Evolutionary conservation across 2,888 invertebrate genomes (phyloP), one percentile per base, ranked within the genome.

Genomic region (Willowsia nigromaculata): DNA sequence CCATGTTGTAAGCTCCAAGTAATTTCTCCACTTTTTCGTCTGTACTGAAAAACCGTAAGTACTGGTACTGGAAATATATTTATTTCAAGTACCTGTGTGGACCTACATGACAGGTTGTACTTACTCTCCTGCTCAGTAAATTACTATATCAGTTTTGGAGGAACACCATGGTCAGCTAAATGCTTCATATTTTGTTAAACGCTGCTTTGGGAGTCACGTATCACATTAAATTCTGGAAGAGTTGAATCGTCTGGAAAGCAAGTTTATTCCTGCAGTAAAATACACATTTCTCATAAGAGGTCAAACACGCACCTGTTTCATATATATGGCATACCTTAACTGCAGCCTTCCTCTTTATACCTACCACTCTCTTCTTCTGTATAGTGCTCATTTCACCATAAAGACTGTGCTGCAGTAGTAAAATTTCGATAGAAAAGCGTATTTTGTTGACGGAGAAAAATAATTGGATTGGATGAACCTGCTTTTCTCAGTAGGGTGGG

Each of bases 181-280:
- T 86, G 27, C 62, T 30, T 43, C 65, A 53, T 81, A 71, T 81
- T 88, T 76, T 47, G 50, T 80, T 71, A 30, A 82, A 82, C 74
- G 87, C 56, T 74, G 56, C 33, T 71, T 76, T 27, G 68, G 47
- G 40, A 85, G 83, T 88, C 88, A 88, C 88, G 88, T 88, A 88
- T 30, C 68, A 27, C 78, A 76, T 88, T 84, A 83, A 88, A 43
- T 84, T 85, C 40, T 84, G 33, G 65, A 37, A 88, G 50, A 82
- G 74, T 47, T 59, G 59, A 53, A 62, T 83, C 59, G 22, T 76
- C 37, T 62, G 47, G 62, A 85, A 80, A 43, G 78, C 40, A 65
- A 84, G 78, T 84, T 84, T 88, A 88, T 88, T 80, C 62, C 76
- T 78, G 78, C 78, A 88, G 78, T 80, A 88, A 88, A 80, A 76